Base-by-base conservation (phyloP, 2,888 invertebrate genomes). In the Erebia aethiops region DNA sequence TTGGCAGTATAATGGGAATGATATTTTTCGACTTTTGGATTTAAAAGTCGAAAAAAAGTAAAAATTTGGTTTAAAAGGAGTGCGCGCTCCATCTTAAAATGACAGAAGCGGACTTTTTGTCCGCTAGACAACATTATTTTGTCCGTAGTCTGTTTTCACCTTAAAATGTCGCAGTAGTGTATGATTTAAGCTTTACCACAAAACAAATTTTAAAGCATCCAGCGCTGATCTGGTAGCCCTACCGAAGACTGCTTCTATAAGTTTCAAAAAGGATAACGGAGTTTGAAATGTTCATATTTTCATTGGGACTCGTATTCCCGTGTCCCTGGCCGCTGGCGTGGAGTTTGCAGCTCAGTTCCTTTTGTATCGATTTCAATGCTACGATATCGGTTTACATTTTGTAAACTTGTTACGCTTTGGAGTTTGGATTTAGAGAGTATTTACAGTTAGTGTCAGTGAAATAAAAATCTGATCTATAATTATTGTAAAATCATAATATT, bases 281-380 rank as follows among this genome's bases (percentile, higher is more conserved):
- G 61, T 61, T 43, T 43, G 61, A 61, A 61, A 43, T 61, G 43
- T 41, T 43, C 61, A 61, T 13, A 61, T 43, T 61, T 43, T 18
- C 43, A 43, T 61, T 60, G 13, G 46, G 14, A 14, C 21, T 62
- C 21, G 49, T 62, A 62, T 46, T 62, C 21, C 49, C 62, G 21
- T 49, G 49, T 43, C 60, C 21, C 46, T 46, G 46, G 43, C 8
- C 26, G 26, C 26, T 26, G 35, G 35, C 35, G 62, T 14, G 21
- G 46, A 61, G 16, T 43, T 61, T 13, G 61, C 43, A 18, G 16
- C 60, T 43, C 60, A 43, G 18, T 18, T 18, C 43, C 43, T 18
- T 61, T 43, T 43, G 43, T 61, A 43, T 18, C 43, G 5, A 18
- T 61, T 18, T 46, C 49, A 49, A 57, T 21, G 18, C 21, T 49